These are phyloP conservation scores for Eulithis prunata DNA, from an alignment of 2,888 invertebrate genomes.

Conservation along the genomic window DNA sequence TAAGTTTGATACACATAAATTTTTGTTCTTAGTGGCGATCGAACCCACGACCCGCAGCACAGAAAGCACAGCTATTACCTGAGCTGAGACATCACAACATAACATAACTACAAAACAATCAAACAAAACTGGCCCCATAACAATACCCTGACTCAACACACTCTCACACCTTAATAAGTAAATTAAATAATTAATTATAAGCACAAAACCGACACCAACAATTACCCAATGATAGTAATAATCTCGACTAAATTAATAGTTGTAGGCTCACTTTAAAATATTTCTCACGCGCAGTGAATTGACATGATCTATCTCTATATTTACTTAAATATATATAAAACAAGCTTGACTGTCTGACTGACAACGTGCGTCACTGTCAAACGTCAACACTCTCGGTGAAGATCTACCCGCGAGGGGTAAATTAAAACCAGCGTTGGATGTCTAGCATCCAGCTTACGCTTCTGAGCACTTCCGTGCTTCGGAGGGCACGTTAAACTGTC, in stretches of 20 bases:
- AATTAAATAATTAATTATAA: conserved; percentile 74
- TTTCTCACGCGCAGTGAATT: conserved; percentile 76
- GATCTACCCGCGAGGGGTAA: no score
- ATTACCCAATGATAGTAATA: conserved; percentile 77
- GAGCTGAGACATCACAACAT: no score
- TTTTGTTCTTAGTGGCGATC: no score
- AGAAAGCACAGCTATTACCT: no score
- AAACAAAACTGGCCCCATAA: conserved; percentile 43
- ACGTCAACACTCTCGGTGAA: no score
- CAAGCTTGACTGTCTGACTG: neutral
- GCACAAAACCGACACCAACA: conserved; percentile 69
- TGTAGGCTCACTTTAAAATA: conserved; percentile 68
- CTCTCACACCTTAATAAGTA: conserved; percentile 66
- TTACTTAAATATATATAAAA: neutral
- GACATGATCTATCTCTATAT: conserved; percentile 61
- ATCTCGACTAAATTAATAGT: conserved; percentile 74
- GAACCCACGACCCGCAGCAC: no score
- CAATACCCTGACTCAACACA: conserved; percentile 63
- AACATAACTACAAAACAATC: conserved; percentile 27
- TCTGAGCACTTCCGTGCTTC: no score
- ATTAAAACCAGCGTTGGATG: no score
- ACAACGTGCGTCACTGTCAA: neutral
- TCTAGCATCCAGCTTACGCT: no score
- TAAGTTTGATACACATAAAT: no score
- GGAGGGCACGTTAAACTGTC: no score